Percentiles rank a stretch among this genome's conserved stretches.
Conservation (phyloP, 2,888 invertebrate genomes). For the Protophormia terraenovae region DNA sequence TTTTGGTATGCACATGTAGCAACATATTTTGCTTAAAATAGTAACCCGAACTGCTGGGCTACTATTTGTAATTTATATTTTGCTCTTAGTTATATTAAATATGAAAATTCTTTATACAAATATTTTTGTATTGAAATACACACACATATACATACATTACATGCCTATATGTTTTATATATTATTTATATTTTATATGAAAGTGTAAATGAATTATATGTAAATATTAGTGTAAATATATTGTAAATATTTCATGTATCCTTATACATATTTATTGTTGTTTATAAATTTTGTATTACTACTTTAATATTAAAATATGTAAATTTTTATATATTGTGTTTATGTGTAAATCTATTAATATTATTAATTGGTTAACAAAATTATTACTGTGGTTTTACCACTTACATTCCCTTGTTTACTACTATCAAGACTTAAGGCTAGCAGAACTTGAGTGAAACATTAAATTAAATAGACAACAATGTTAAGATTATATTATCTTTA, state of each 20-base stretch:
- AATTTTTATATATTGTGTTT: neutral
- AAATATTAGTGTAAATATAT: conserved; percentile 13
- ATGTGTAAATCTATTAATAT: neutral
- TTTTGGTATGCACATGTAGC: too few relatives aligned
- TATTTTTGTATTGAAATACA: neutral
- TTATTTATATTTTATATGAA: neutral
- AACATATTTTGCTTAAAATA: too few relatives aligned
- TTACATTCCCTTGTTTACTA: neutral
- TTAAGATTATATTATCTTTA: neutral
- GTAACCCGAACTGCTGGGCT: too few relatives aligned
- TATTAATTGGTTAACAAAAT: conserved; percentile 14
- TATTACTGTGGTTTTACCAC: conserved; percentile 1
- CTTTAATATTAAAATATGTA: neutral
- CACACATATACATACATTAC: neutral
- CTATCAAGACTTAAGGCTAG: neutral
- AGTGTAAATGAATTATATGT: conserved; percentile 10
- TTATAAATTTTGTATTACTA: neutral
- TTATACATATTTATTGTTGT: neutral
- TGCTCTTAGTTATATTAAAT: neutral
- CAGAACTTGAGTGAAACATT: neutral
- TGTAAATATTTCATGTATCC: neutral
- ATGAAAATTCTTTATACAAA: neutral
- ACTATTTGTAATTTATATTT: too few relatives aligned
- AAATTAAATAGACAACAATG: neutral
- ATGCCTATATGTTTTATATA: neutral